phyloP scores from a whole-genome alignment of 2,797 vertebrate species.

The Australoheros facetus region DNA sequence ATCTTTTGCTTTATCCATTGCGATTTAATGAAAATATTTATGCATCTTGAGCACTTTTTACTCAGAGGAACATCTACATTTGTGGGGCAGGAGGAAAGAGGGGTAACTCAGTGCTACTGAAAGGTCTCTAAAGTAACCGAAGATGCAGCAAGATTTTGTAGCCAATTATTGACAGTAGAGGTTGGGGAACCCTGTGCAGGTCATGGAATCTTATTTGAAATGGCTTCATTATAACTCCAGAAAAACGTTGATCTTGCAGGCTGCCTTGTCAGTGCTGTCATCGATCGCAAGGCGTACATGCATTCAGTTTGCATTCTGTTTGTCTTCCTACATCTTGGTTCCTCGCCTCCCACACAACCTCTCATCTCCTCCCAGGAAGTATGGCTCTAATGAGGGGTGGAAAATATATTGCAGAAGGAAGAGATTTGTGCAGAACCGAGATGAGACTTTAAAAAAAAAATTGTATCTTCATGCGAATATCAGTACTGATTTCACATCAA shows the following conservation, averaged over 20 bases:
- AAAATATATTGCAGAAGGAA: constrained; percentile 19
- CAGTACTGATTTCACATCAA: constrained; percentile 25
- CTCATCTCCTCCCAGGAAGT: constrained; percentile 42
- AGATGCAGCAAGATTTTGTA: neutral
- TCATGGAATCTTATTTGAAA: constrained; percentile 45
- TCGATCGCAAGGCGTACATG: neutral
- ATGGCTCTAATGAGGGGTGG: constrained; percentile 42
- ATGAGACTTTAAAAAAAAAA: constrained; percentile 11
- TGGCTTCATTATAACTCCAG: constrained; percentile 36
- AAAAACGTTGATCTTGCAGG: constrained; percentile 2
- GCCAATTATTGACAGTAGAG: constrained; percentile 20
- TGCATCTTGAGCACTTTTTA: constrained; percentile 12
- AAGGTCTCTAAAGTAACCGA: constrained; percentile 18
- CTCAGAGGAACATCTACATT: neutral
- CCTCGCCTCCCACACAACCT: constrained; percentile 43
- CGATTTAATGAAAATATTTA: constrained; percentile 43
- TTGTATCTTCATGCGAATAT: constrained; percentile 11
- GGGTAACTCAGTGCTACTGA: constrained; percentile 1
- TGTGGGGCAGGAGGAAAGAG: neutral
- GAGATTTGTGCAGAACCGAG: constrained; percentile 26
- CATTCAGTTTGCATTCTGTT: constrained; percentile 25
- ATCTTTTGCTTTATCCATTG: constrained; percentile 12
- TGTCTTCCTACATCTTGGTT: constrained; percentile 21
- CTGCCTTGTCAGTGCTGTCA: constrained; percentile 4
- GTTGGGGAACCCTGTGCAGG: constrained; percentile 28